Evolutionary conservation across 2,888 invertebrate genomes (phyloP).

Genomic region (Shargacucullia verbasci): DNA sequence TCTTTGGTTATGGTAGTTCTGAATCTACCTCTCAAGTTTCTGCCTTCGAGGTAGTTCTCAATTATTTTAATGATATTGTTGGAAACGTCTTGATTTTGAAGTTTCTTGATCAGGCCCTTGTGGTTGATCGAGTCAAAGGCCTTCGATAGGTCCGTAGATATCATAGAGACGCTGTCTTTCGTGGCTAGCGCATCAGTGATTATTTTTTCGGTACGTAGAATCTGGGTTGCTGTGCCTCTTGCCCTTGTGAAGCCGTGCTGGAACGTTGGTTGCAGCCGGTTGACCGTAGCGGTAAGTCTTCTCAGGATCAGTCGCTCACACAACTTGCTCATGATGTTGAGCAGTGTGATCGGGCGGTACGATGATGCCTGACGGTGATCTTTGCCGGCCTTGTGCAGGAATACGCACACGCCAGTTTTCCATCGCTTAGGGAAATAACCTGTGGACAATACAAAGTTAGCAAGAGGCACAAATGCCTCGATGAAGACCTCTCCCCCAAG

Average conservation of each 20-base stretch:
- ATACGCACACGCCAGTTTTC: constrained; percentile 20
- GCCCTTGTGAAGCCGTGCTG: constrained; percentile 19
- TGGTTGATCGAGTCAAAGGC: constrained; percentile 13
- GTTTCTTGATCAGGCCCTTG: constrained; percentile 10
- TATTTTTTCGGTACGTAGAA: constrained; percentile 10
- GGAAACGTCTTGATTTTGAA: constrained; percentile 5
- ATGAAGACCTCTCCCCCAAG: constrained; percentile 10
- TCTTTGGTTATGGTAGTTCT: constrained; percentile 9
- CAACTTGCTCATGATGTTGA: constrained; percentile 12
- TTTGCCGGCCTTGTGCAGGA: constrained; percentile 12
- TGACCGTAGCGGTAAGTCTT: constrained; percentile 7
- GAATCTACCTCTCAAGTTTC: constrained; percentile 3
- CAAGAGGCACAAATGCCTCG: constrained; percentile 6
- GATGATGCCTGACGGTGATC: constrained; percentile 10
- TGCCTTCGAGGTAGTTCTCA: constrained; percentile 1
- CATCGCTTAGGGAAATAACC: constrained; percentile 18
- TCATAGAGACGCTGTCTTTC: constrained; percentile 4
- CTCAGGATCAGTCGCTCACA: constrained; percentile 4
- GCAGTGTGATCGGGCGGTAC: constrained; percentile 14
- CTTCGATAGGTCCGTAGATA: constrained; percentile 10
- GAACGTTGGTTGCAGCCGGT: constrained; percentile 15
- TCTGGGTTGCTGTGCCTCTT: constrained; percentile 12
- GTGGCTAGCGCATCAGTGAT: constrained; percentile 11
- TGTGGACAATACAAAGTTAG: constrained; percentile 16
- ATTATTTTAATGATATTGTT: constrained; percentile 5